Evolutionary conservation across 2,797 vertebrate genomes (phyloP).

Genomic region (Cercopithecus neglectus): DNA sequence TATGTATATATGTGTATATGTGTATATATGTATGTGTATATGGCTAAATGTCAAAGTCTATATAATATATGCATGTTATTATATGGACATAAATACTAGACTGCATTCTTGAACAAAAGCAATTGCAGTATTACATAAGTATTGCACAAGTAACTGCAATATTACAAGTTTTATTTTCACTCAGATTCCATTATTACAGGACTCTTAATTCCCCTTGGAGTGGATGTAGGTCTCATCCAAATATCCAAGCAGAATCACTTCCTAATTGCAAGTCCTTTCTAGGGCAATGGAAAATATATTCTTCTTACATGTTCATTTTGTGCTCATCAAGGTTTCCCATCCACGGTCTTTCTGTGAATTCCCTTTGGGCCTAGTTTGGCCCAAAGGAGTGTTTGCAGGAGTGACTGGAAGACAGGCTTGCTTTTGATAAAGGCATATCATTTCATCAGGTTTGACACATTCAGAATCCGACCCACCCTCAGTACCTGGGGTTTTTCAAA

Average conservation of each 20-base stretch:
- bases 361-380: constrained; percentile 37
- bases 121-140: neutral
- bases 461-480: neutral
- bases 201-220: neutral
- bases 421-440: constrained; percentile 48
- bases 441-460: constrained; percentile 49
- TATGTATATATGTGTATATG: fast-evolving
- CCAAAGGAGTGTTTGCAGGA: neutral
- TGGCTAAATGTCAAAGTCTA: neutral
- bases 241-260: neutral
- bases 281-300: neutral
- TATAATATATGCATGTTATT: neutral
- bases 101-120: neutral
- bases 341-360: constrained; percentile 6
- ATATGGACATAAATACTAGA: neutral
- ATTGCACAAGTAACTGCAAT: neutral
- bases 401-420: constrained; percentile 13
- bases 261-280: neutral
- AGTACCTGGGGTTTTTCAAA: constrained; percentile 46
- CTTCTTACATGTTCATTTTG: constrained; percentile 20
- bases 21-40: neutral
- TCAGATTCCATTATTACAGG: neutral
- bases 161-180: neutral
- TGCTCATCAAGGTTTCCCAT: constrained; percentile 49
- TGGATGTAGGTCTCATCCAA: neutral